phyloP scores from a whole-genome alignment of 2,797 vertebrate species.

The Podarcis siculus region DNA sequence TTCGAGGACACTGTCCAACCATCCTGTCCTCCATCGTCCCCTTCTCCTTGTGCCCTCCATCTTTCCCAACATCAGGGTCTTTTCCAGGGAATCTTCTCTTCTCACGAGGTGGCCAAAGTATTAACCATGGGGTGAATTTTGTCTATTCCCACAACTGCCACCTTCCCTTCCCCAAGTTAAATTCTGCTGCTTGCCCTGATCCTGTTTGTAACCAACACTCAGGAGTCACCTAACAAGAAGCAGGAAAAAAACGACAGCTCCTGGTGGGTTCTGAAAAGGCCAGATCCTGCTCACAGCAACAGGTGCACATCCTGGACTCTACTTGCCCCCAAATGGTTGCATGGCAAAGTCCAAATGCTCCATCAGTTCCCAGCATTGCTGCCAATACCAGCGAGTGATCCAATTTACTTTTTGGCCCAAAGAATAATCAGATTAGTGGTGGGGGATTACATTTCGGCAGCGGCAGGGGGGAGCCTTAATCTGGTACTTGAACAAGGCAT shows the following conservation, averaged over 20 bases:
- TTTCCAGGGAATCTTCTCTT: too few species aligned
- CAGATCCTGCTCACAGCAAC: background rate
- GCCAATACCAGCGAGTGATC: slow-evolving; percentile 14
- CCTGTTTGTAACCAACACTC: background rate
- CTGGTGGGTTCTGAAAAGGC: background rate
- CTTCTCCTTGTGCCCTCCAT: too few species aligned
- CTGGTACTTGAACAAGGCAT: slow-evolving; percentile 47
- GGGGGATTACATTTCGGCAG: slow-evolving; percentile 18
- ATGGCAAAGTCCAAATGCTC: background rate
- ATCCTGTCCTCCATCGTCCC: too few species aligned
- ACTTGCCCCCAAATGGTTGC: background rate
- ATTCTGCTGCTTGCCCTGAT: background rate
- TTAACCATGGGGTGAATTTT: background rate
- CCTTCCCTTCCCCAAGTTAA: background rate
- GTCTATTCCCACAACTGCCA: background rate
- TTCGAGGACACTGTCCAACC: too few species aligned
- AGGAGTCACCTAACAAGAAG: background rate
- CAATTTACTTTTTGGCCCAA: slow-evolving; percentile 39
- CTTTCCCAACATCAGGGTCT: too few species aligned
- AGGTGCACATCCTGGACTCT: too few species aligned
- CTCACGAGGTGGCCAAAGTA: too few species aligned
- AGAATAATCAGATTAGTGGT: slow-evolving; percentile 33
- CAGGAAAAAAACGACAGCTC: background rate
- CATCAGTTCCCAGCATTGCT: background rate
- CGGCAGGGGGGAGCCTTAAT: slow-evolving; percentile 30